These are phyloP conservation scores for Triplophysa tibetana DNA, from an alignment of 2,113 vertebrate species.

Conservation along the genomic window DNA sequence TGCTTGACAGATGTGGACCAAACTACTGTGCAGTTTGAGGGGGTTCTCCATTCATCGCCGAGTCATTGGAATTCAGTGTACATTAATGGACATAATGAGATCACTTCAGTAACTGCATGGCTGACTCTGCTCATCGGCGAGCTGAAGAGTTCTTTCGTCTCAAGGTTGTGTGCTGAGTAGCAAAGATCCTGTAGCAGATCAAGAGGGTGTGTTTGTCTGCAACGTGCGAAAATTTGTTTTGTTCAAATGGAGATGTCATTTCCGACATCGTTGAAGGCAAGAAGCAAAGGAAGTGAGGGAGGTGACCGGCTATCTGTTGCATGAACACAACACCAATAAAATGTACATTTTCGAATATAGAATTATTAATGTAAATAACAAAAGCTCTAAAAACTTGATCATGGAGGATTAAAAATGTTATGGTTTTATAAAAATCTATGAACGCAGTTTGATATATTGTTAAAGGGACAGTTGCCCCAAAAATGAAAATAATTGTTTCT, in stretches of 20 bases:
- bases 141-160: constrained; percentile 33
- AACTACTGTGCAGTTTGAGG: constrained; percentile 16
- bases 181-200: constrained; percentile 40
- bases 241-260: constrained; percentile 22
- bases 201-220: constrained; percentile 30
- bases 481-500: too few species aligned
- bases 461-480: too few species aligned
- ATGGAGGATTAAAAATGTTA: too few species aligned
- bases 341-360: not conserved
- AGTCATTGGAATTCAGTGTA: constrained; percentile 7
- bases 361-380: not conserved
- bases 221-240: constrained; percentile 16
- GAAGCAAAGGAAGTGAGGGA: constrained; percentile 30
- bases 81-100: constrained; percentile 15
- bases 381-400: too few species aligned
- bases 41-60: constrained; percentile 16
- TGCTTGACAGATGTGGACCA: constrained; percentile 36
- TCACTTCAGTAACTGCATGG: not conserved
- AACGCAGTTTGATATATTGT: too few species aligned
- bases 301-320: not conserved
- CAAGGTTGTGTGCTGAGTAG: constrained; percentile 26
- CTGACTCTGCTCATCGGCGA: not conserved
- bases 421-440: too few species aligned
- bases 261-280: constrained; percentile 11
- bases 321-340: not conserved